Evolutionary conservation across 2,797 vertebrate species (phyloP).

Genomic region (Eulemur coronatus): DNA sequence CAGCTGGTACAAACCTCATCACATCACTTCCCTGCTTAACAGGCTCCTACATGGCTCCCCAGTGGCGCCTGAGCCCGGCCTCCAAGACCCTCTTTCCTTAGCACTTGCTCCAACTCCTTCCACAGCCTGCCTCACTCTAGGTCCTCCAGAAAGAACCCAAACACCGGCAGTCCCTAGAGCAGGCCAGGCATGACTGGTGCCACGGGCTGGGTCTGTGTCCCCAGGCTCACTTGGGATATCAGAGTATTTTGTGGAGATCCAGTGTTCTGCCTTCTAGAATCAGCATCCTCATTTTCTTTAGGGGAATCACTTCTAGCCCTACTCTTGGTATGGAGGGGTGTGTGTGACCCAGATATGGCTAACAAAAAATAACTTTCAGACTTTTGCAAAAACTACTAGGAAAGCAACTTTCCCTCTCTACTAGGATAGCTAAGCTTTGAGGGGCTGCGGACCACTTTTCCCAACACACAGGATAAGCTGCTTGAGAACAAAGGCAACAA

Average conservation of each 20-base stretch:
- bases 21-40: background rate
- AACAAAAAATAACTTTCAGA: background rate
- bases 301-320: background rate
- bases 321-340: background rate
- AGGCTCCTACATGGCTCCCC: background rate
- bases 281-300: background rate
- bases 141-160: background rate
- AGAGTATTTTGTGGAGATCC: background rate
- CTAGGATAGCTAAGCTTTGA: background rate
- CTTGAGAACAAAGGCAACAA: background rate
- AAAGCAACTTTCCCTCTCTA: background rate
- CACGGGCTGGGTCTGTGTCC: background rate
- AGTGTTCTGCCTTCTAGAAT: background rate
- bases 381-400: background rate
- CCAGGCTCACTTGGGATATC: background rate
- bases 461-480: background rate
- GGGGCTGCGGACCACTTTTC: background rate
- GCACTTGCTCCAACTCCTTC: background rate
- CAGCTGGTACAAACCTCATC: background rate
- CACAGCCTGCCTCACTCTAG: accelerated
- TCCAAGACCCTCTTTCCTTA: background rate
- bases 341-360: background rate
- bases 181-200: background rate
- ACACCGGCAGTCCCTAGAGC: accelerated
- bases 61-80: background rate